A percentile compares a stretch with the other conserved stretches of the same genome.
phyloP scores from a whole-genome alignment of 2,797 vertebrate species.

The Peromyscus aztecus region DNA sequence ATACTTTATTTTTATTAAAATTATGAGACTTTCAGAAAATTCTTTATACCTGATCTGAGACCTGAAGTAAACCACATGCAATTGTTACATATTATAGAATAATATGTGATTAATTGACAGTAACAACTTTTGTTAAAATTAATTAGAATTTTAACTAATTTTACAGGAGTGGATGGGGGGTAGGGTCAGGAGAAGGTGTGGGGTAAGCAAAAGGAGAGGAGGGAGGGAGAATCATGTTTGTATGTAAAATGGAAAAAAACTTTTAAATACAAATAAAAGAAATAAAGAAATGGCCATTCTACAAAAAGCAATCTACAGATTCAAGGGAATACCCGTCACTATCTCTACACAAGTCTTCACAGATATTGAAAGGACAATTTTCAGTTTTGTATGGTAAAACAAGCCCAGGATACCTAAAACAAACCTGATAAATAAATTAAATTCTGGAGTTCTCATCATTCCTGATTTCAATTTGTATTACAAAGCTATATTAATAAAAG shows the following conservation, averaged over 20 bases:
- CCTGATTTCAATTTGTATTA: background rate
- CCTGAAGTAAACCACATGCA: background rate
- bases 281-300: no score
- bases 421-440: background rate
- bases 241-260: no score
- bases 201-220: no score
- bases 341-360: background rate
- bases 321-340: no score
- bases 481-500: background rate
- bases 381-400: background rate
- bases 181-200: no score
- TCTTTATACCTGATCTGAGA: background rate
- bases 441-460: background rate
- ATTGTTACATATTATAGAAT: conserved; percentile 49
- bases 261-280: no score
- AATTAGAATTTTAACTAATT: no score
- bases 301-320: background rate
- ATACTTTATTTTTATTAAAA: background rate
- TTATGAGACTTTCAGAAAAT: background rate
- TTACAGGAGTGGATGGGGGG: no score
- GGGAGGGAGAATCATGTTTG: no score
- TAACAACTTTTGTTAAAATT: conserved; percentile 30
- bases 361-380: background rate
- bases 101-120: background rate
- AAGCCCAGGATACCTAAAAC: background rate